A percentile compares a stretch with the other conserved stretches of the same genome.
These are phyloP conservation scores for Archocentrus centrarchus DNA, from an alignment of 2,113 vertebrate genomes.

Conservation along the genomic window DNA sequence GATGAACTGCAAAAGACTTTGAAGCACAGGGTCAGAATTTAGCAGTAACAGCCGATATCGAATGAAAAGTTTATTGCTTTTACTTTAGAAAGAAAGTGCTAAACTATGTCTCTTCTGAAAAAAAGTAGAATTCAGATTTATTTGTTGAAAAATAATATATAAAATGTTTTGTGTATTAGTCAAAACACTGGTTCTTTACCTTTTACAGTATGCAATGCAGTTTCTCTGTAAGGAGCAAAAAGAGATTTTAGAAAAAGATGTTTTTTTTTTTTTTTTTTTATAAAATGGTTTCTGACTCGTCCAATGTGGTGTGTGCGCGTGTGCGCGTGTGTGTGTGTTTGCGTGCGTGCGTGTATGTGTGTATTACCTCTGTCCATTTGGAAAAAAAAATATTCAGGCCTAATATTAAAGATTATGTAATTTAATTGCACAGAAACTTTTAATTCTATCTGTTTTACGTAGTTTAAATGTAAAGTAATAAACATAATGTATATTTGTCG, in stretches of 20 bases:
- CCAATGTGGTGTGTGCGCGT: slow-evolving; percentile 5
- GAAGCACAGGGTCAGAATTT: slow-evolving; percentile 10
- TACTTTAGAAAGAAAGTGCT: slow-evolving; percentile 39
- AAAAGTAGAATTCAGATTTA: slow-evolving; percentile 61
- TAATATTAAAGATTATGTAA: background rate
- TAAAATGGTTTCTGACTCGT: slow-evolving; percentile 43
- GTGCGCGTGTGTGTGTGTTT: background rate
- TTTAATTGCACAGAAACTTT: background rate
- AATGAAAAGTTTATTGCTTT: slow-evolving; percentile 12
- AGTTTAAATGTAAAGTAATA: slow-evolving; percentile 15
- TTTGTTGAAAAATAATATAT: slow-evolving; percentile 71
- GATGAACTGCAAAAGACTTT: background rate
- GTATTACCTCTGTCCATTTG: background rate
- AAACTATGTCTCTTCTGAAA: slow-evolving; percentile 23
- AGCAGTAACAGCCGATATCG: background rate
- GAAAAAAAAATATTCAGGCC: background rate
- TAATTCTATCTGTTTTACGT: background rate
- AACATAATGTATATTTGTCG: background rate
- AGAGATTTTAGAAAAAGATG: slow-evolving; percentile 50
- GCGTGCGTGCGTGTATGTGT: slow-evolving; percentile 16
- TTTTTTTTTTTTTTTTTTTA: slow-evolving; percentile 24
- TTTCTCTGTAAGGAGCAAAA: slow-evolving; percentile 49
- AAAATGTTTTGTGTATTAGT: slow-evolving; percentile 67
- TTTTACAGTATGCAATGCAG: slow-evolving; percentile 69
- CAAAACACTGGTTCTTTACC: slow-evolving; percentile 64